Evolutionary conservation across 2,113 vertebrate genomes (phyloP), one percentile per base, ranked within the genome.

Genomic region (Dryoscopus gambensis): DNA sequence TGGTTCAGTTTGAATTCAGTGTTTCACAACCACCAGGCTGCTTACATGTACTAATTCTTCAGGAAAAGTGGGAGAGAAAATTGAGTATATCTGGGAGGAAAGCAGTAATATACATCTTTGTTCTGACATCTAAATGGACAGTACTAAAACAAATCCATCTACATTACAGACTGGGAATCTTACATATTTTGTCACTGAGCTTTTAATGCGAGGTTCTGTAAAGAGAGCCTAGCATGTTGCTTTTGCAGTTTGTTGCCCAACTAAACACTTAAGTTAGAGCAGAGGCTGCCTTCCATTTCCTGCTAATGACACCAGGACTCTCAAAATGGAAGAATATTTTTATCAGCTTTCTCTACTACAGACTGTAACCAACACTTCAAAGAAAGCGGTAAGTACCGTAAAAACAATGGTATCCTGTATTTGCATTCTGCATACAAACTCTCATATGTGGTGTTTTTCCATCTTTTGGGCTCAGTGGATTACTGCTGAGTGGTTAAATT

Each of bases 371-470:
- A 4, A 64, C n/a, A 62, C 64, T 56, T 76, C 53, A 87, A 80
- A 52, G 53, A 49, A 89, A 63, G 17, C 15, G 19, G 2, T 47
- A 44, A 0, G 1, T 13, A 10, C 17, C 3, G 19, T 39, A 30
- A 44, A 86, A 81, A 74, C 23, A 35, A 20, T 0, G 49, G 63
- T 40, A 39, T 49, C 12, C 44, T 62, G 40, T 73, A 59, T 53
- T 69, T 42, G 24, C 46, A n/a, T 59, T 89, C 64, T 44, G 50
- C 9, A 46, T 25, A 49, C 30, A 68, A 60, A 53, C 49, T 49
- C n/a, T 37, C 13, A 23, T 1, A 37, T 0, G 0, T 7, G 7
- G 30, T 50, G 46, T 50, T 85, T 67, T 70, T 86, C 68, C 31
- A 11, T 15, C 63, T 86, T 80, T 50, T 25, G 9, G 39, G 30